Evolutionary conservation across 2,797 vertebrate species (phyloP).

Genomic region (Manis crassicaudata): DNA sequence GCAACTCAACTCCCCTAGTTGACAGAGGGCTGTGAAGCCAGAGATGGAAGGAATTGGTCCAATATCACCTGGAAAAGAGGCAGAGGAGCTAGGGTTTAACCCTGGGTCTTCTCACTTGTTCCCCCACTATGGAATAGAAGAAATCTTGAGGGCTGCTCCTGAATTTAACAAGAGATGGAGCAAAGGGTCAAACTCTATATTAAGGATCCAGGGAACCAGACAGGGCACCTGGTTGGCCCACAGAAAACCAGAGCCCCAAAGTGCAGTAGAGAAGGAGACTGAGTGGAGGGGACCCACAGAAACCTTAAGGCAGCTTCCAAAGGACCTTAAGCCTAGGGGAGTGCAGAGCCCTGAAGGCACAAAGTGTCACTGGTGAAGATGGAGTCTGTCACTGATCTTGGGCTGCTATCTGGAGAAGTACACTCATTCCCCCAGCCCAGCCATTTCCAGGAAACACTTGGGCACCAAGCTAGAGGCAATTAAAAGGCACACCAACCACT

Average conservation of each 20-base stretch:
- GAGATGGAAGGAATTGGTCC: not conserved
- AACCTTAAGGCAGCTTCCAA: not conserved
- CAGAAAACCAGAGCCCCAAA: not conserved
- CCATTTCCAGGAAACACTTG: not conserved
- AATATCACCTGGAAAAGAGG: conserved; percentile 6
- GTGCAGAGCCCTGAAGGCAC: not conserved
- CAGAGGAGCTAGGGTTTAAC: not conserved
- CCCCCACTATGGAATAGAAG: not conserved
- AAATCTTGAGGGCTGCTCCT: not conserved
- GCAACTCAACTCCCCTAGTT: not conserved
- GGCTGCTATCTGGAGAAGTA: not conserved
- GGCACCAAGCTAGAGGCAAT: not conserved
- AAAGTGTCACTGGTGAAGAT: not conserved
- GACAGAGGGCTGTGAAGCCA: not conserved
- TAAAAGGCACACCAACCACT: conserved; percentile 28
- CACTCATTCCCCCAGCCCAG: not conserved
- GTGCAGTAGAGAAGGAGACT: not conserved
- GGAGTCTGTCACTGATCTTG: not conserved
- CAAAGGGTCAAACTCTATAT: not conserved
- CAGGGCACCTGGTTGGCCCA: not conserved
- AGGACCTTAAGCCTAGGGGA: not conserved
- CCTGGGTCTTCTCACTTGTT: conserved; percentile 25
- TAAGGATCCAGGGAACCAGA: not conserved
- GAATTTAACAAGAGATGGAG: not conserved
- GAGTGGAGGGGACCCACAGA: not conserved